These are phyloP conservation scores for Tautogolabrus adspersus DNA, from an alignment of 2,113 vertebrate species.

Conservation along the genomic window DNA sequence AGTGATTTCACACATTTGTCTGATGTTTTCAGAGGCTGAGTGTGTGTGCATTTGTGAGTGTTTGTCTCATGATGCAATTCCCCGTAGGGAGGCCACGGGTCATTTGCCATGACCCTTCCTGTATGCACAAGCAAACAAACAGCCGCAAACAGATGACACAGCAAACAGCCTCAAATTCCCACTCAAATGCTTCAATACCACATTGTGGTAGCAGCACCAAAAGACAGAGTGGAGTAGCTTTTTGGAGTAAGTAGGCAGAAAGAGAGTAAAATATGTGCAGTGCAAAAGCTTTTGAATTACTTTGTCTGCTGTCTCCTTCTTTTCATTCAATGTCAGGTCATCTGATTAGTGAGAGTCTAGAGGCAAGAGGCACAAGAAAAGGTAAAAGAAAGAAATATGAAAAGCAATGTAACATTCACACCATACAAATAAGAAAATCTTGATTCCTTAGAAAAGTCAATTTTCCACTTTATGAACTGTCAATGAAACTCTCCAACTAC, in stretches of 20 bases:
- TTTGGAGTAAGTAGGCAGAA: no score
- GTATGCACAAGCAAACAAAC: constrained; percentile 51
- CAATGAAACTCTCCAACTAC: no score
- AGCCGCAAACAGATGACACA: constrained; percentile 42
- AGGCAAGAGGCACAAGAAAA: no score
- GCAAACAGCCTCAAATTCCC: constrained; percentile 40
- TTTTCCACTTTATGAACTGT: no score
- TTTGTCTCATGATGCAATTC: constrained; percentile 39
- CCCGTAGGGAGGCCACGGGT: constrained; percentile 41
- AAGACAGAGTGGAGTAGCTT: neutral
- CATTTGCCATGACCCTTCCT: constrained; percentile 60
- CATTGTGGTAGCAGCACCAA: neutral
- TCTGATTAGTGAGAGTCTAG: no score
- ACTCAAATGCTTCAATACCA: neutral
- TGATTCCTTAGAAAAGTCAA: no score
- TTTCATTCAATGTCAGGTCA: no score
- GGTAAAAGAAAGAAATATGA: no score
- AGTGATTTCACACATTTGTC: constrained; percentile 8
- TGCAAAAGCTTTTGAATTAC: no score
- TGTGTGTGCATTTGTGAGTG: neutral
- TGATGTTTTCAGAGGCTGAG: constrained; percentile 10
- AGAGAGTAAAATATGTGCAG: neutral
- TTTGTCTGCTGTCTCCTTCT: no score
- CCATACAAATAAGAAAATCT: no score
- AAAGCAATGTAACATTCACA: no score